phyloP scores from a whole-genome alignment of 2,888 invertebrate genomes.

The Eudasyphora cyanicolor region DNA sequence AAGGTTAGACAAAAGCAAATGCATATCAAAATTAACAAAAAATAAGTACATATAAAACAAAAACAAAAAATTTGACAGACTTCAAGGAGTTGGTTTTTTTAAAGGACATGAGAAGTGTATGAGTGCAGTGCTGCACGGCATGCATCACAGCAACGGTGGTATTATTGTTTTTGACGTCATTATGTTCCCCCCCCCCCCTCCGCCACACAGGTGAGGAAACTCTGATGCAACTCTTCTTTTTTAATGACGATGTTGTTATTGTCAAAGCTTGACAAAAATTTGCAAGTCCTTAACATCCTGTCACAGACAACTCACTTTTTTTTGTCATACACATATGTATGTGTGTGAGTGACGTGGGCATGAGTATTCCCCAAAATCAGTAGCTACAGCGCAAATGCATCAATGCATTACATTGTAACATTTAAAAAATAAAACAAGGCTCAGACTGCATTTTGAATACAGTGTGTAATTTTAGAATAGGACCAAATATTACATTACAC shows the following conservation, averaged over 20 bases:
- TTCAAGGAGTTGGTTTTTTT: neutral
- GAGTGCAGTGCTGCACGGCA: neutral
- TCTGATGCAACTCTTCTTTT: constrained; percentile 4
- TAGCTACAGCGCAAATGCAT: constrained; percentile 29
- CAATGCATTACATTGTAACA: constrained; percentile 55
- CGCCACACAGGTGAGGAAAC: constrained; percentile 56
- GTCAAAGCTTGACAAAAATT: constrained; percentile 60
- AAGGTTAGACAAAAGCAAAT: constrained; percentile 60
- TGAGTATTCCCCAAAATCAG: constrained; percentile 18
- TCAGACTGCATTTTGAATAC: neutral
- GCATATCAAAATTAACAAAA: constrained; percentile 29
- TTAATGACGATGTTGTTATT: constrained; percentile 29
- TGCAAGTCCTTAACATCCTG: constrained; percentile 63
- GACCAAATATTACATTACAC: neutral
- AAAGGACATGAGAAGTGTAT: neutral
- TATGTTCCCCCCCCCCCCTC: constrained; percentile 6
- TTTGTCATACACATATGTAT: constrained; percentile 14
- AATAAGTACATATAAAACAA: neutral
- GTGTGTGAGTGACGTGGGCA: neutral
- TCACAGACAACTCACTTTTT: constrained; percentile 50
- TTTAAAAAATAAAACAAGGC: neutral
- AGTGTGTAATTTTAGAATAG: too few relatives aligned
- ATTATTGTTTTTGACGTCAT: constrained; percentile 3
- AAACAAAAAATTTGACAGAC: constrained; percentile 53
- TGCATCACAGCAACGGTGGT: neutral